phyloP scores from a whole-genome alignment of 23 tunicate species.

The Styela clava region DNA sequence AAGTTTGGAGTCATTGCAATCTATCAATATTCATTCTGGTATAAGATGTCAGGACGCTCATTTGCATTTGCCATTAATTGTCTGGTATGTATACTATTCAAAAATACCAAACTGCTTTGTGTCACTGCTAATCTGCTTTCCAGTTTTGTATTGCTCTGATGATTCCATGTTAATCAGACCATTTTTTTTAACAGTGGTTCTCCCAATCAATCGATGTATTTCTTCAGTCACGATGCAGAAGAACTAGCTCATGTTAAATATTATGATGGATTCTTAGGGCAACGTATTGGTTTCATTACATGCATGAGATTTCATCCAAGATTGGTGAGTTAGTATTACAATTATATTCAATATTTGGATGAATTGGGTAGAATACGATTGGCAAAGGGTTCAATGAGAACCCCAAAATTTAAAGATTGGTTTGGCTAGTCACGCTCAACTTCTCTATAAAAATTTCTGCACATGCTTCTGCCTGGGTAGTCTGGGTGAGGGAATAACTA shows the following conservation, averaged over 20 bases:
- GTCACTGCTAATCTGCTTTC: no score
- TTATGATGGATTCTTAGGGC: slow-evolving; percentile 82
- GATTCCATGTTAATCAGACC: no score
- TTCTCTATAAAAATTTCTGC: no score
- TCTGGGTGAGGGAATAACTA: no score
- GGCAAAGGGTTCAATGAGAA: no score
- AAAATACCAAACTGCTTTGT: not conserved
- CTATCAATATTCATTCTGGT: slow-evolving; percentile 27
- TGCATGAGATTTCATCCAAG: slow-evolving; percentile 76
- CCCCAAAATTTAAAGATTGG: no score
- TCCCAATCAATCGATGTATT: slow-evolving; percentile 45
- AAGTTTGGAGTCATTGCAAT: slow-evolving; percentile 30
- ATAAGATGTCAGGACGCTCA: slow-evolving; percentile 62
- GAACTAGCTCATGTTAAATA: slow-evolving; percentile 70
- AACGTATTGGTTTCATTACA: slow-evolving; percentile 51
- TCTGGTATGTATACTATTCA: slow-evolving; percentile 51
- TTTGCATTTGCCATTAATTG: slow-evolving; percentile 58
- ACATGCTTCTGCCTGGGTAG: no score
- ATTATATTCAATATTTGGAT: not conserved
- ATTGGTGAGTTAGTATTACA: slow-evolving; percentile 28
- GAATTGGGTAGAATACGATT: no score
- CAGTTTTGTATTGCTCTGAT: no score
- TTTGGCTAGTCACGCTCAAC: not conserved
- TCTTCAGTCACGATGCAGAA: slow-evolving; percentile 46
- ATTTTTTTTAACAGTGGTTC: slow-evolving; percentile 30